Percentiles rank a stretch among this genome's conserved stretches.
These are phyloP conservation scores for Notarius lentiginosus DNA, from an alignment of 2,113 vertebrate genomes.

Conservation along the genomic window DNA sequence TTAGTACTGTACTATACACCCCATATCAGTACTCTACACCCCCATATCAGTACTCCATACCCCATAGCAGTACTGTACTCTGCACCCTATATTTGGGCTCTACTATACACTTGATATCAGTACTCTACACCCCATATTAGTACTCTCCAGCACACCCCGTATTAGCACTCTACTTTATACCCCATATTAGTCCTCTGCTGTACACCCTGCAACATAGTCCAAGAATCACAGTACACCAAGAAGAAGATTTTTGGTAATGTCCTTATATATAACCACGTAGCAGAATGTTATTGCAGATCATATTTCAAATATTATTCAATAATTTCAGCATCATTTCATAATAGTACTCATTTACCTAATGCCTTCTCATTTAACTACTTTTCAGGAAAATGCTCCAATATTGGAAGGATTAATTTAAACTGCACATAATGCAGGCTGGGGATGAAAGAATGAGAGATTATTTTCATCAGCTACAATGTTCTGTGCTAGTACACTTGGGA, in stretches of 20 bases:
- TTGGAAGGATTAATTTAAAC: background rate
- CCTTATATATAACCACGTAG: background rate
- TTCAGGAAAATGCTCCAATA: background rate
- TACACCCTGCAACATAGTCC: background rate
- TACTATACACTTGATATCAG: too few species aligned
- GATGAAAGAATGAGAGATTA: slow-evolving; percentile 16
- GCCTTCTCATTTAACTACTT: background rate
- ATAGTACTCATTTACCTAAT: background rate
- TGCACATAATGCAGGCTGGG: slow-evolving; percentile 20
- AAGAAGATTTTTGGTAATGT: background rate
- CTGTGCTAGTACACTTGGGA: background rate
- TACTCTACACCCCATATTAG: too few species aligned
- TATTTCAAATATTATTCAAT: background rate
- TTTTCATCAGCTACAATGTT: slow-evolving; percentile 28
- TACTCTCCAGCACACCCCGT: background rate
- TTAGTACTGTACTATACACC: too few species aligned
- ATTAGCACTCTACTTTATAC: background rate
- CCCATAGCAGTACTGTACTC: too few species aligned
- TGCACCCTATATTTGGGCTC: too few species aligned
- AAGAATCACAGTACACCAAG: background rate
- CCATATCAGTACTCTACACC: too few species aligned
- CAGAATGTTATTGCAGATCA: background rate
- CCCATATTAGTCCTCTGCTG: background rate
- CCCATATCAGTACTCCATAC: too few species aligned
- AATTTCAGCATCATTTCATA: background rate